Evolutionary conservation across 2,113 vertebrate genomes (phyloP).

Genomic region (Anthoscopus minutus): DNA sequence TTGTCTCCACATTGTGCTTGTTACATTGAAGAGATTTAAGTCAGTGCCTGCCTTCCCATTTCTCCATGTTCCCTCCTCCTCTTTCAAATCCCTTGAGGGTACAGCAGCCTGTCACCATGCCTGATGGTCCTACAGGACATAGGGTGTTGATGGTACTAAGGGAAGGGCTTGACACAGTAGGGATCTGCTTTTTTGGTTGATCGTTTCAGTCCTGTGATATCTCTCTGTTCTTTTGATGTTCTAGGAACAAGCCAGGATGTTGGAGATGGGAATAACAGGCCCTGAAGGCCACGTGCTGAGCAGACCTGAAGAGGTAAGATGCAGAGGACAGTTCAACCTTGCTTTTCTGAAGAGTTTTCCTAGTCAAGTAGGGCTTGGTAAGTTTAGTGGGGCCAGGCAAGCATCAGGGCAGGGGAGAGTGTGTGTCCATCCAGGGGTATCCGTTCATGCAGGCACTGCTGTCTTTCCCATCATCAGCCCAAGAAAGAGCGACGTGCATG

Average conservation of each 20-base stretch:
- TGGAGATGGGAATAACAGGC: slow-evolving; percentile 94
- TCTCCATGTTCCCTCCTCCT: background rate
- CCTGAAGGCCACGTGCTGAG: slow-evolving; percentile 93
- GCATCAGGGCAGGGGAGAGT: background rate
- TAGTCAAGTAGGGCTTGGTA: background rate
- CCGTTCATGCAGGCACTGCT: background rate
- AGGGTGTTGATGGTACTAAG: background rate
- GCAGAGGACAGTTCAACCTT: background rate
- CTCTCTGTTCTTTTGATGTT: background rate
- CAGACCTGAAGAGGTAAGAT: slow-evolving; percentile 89
- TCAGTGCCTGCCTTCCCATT: background rate
- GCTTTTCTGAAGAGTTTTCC: background rate
- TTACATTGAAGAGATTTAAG: background rate
- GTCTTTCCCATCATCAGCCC: background rate
- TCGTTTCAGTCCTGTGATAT: background rate
- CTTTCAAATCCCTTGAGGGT: background rate
- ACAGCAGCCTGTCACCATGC: background rate
- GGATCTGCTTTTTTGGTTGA: background rate
- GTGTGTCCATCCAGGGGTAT: background rate
- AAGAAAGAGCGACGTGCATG: fast-evolving
- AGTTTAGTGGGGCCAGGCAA: background rate
- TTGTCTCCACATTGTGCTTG: background rate
- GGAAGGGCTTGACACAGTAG: background rate
- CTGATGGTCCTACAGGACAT: background rate
- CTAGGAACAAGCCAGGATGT: slow-evolving; percentile 90